These are phyloP conservation scores for Brachionus paranguensis DNA, from an alignment of 1,140 invertebrate species.

Conservation along the genomic window DNA sequence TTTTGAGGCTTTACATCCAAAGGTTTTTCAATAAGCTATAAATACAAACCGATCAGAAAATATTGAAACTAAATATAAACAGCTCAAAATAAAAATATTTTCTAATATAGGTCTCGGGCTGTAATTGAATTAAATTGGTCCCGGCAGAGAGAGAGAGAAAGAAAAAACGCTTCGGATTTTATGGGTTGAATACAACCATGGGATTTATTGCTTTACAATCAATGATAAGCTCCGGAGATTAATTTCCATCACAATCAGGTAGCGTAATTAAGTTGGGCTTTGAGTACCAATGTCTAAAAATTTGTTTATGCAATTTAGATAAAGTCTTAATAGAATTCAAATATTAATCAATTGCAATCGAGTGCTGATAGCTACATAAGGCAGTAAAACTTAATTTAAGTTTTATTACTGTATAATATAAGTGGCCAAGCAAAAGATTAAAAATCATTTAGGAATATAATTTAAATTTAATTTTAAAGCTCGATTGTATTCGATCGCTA, in stretches of 20 bases:
- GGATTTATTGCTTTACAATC: neutral
- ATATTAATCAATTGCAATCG: neutral
- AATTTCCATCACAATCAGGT: neutral
- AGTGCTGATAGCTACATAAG: constrained; percentile 1
- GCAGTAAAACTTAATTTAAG: neutral
- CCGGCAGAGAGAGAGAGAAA: neutral
- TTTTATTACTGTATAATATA: constrained; percentile 16
- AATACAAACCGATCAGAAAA: neutral
- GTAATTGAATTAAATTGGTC: neutral
- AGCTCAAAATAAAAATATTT: neutral
- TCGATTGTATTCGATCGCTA: constrained; percentile 8
- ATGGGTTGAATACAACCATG: neutral
- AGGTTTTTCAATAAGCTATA: neutral
- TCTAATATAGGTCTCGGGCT: neutral
- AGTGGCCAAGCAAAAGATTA: neutral
- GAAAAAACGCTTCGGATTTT: neutral
- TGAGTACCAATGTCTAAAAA: neutral
- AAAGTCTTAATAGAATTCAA: neutral
- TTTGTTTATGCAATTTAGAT: constrained; percentile 27
- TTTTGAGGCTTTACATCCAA: neutral
- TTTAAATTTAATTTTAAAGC: constrained; percentile 27
- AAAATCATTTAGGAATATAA: constrained; percentile 30
- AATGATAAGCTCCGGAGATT: neutral
- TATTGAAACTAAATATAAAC: neutral
- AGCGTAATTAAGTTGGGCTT: neutral